Base-by-base conservation (phyloP, 1,140 invertebrate genomes). In the Cydia splendana region DNA sequence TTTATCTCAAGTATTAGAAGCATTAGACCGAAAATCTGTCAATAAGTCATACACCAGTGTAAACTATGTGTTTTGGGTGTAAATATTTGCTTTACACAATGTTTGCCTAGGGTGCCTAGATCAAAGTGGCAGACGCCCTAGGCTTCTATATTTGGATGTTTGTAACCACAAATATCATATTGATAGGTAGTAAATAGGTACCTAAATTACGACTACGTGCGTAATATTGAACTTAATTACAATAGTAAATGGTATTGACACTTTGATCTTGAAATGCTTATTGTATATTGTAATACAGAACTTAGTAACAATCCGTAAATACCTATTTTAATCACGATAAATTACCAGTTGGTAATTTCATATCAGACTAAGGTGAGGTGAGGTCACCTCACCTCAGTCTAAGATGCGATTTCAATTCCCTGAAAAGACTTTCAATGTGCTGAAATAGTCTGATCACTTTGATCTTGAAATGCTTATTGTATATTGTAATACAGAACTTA, bases 101-200 rank as follows among this genome's bases (percentile, higher is more conserved):
- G 20, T 62, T 15, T 71, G 34, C 67, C 28, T 71, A 71, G 67
- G n/a, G 30, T 38, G 30, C 67, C 67, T 71, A 71, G 34, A 71
- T 71, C 67, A 71, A 71, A 71, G 38, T 71, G 38, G 38, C 67
- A 38, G 30, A 30, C n/a, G 67, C 34, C 34, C 67, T 42, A 71
- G n/a, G 34, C 13, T 34, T 7, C 65, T 38, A 71, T 42, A 71
- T 71, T 71, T 71, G 34, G n/a, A 42, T 71, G 38, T 69, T 18
- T 7, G 20, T 10, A 9, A 20, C 67, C 34, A 38, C 34, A 71
- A 42, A 71, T 38, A 71, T 69, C 15, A 38, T 38, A 12, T 62
- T 20, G 57, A n/a, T 24, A 62, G n/a, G 1, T 20, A 62, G 4
- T 53, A 53, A 7, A n/a, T 57, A 24, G 24, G 24, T 24, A 24